Evolutionary conservation across 2,888 invertebrate genomes (phyloP).

Genomic region (Vannuccia rotundouncinata): DNA sequence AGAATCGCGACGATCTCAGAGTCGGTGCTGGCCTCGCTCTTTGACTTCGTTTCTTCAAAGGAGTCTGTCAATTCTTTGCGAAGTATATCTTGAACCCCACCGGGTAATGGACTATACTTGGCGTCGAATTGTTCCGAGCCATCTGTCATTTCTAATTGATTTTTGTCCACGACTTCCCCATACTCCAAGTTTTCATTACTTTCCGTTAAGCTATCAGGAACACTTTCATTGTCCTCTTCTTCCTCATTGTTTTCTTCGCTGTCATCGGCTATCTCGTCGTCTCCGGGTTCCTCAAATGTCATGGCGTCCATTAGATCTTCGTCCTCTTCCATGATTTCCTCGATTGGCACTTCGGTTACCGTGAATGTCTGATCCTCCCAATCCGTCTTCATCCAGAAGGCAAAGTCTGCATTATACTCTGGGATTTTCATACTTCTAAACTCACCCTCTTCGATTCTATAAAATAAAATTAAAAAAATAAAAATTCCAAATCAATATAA

Average conservation of each 20-base stretch:
- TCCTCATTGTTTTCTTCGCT: not conserved
- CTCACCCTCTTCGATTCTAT: no score
- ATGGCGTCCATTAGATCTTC: not conserved
- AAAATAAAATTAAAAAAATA: no score
- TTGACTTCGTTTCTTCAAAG: not conserved
- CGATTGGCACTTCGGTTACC: not conserved
- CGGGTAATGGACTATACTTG: not conserved
- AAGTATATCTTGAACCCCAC: not conserved
- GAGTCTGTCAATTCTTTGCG: not conserved
- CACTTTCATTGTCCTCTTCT: no score
- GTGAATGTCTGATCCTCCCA: not conserved
- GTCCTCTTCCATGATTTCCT: slow-evolving; percentile 5
- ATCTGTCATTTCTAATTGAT: not conserved
- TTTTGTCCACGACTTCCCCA: not conserved
- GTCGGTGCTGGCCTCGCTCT: not conserved
- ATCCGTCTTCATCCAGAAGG: not conserved
- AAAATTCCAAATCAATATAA: no score
- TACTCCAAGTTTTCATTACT: no score
- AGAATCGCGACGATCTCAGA: not conserved
- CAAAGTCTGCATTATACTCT: not conserved
- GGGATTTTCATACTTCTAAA: not conserved
- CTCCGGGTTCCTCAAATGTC: not conserved
- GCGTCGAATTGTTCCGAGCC: not conserved
- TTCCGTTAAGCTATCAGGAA: no score
- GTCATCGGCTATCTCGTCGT: not conserved